These are phyloP conservation scores for Nephrocerus scutellatus DNA, from an alignment of 2,888 invertebrate genomes.

Conservation along the genomic window DNA sequence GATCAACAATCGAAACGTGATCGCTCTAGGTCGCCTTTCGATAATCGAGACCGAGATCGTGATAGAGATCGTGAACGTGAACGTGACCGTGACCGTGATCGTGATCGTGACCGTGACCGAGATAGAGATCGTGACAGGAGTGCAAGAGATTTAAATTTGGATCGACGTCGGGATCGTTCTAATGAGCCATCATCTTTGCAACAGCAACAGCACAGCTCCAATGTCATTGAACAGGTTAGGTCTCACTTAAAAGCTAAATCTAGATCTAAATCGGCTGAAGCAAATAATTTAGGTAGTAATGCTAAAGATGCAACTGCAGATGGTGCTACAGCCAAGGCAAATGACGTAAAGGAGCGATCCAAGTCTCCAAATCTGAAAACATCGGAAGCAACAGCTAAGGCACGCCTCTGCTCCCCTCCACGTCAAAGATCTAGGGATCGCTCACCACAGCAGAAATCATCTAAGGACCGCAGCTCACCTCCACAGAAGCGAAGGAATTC, in stretches of 20 bases:
- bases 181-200: conserved; percentile 19
- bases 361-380: conserved; percentile 25
- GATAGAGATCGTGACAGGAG: conserved; percentile 36
- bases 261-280: conserved; percentile 43
- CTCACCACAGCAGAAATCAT: conserved; percentile 24
- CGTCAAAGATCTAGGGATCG: conserved; percentile 36
- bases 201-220: conserved; percentile 20
- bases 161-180: conserved; percentile 25
- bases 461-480: conserved; percentile 38
- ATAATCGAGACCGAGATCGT: conserved; percentile 12
- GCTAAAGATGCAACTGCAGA: conserved; percentile 18
- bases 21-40: no score
- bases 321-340: conserved; percentile 16
- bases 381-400: conserved; percentile 35
- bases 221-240: conserved; percentile 32
- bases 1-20: conserved; percentile 21
- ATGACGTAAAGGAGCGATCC: conserved; percentile 34
- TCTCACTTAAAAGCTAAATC: conserved; percentile 43
- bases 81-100: conserved; percentile 37
- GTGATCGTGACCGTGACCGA: conserved; percentile 38
- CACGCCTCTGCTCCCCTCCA: conserved; percentile 38
- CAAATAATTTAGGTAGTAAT: conserved; percentile 30
- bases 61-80: conserved; percentile 30
- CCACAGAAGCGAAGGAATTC: conserved; percentile 29
- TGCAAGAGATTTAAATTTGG: conserved; percentile 30